Percentiles rank a stretch among this genome's conserved stretches.
phyloP scores from a whole-genome alignment of 2,113 vertebrate genomes.

The Zapornia atra region DNA sequence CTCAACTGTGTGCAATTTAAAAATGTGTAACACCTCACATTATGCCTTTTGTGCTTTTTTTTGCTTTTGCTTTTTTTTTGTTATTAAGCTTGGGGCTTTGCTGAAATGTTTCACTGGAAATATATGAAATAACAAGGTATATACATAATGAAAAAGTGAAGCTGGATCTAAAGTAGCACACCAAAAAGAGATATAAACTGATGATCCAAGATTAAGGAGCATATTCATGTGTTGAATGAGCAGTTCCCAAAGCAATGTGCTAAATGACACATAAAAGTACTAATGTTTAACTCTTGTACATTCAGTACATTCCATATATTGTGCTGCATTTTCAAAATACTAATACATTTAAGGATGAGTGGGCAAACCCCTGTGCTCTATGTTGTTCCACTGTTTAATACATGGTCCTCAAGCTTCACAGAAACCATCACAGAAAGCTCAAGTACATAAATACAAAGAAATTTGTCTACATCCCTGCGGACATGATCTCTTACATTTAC shows the following conservation, averaged over 20 bases:
- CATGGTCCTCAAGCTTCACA: neutral
- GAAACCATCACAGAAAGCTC: neutral
- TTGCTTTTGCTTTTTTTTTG: neutral
- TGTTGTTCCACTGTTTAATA: neutral
- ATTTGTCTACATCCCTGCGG: neutral
- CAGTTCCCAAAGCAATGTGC: neutral
- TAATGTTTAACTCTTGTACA: neutral
- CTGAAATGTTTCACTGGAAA: neutral
- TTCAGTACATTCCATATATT: neutral
- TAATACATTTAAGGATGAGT: neutral
- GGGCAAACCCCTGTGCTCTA: neutral
- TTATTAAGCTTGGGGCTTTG: fast-evolving
- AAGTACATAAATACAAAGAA: neutral
- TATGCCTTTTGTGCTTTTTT: fast-evolving
- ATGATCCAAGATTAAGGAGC: neutral
- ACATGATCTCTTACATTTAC: constrained; percentile 4
- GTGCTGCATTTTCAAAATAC: neutral
- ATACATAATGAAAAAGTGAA: neutral
- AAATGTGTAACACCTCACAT: neutral
- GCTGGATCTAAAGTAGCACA: neutral
- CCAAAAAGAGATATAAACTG: neutral
- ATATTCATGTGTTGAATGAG: neutral
- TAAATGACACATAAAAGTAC: neutral
- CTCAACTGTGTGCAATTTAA: neutral
- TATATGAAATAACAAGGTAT: neutral